Percentiles rank a stretch among this genome's conserved stretches.
phyloP scores from a whole-genome alignment of 2,888 invertebrate genomes.

The Entomobrya multifasciata region DNA sequence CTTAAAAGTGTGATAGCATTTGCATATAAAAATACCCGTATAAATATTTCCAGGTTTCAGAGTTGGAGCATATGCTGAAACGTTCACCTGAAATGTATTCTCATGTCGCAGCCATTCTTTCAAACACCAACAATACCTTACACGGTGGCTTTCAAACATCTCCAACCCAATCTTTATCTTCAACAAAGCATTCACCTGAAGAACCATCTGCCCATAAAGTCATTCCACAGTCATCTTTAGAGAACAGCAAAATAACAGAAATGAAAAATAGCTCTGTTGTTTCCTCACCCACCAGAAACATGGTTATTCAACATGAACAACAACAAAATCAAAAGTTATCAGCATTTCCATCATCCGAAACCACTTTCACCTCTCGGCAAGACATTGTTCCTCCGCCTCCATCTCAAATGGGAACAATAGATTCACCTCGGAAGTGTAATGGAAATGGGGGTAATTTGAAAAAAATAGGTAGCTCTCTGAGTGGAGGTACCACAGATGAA shows the following conservation, averaged over 20 bases:
- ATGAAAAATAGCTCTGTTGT: not conserved
- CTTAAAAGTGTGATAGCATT: not conserved
- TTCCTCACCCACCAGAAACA: constrained; percentile 25
- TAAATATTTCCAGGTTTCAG: constrained; percentile 60
- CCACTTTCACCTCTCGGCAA: constrained; percentile 7
- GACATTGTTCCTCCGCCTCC: not conserved
- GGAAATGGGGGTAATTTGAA: constrained; percentile 18
- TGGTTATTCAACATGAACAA: not conserved
- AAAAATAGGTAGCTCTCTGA: not conserved
- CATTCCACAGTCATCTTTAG: not conserved
- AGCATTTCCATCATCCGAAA: not conserved
- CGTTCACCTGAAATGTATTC: constrained; percentile 63
- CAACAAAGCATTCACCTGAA: constrained; percentile 5
- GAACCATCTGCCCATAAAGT: too few species aligned
- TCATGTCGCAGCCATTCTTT: constrained; percentile 47
- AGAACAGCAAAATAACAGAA: not conserved
- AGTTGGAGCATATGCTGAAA: constrained; percentile 73
- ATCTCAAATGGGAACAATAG: constrained; percentile 2
- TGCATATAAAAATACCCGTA: not conserved
- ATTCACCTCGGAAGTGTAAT: constrained; percentile 38
- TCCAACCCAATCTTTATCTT: constrained; percentile 23
- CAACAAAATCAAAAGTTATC: constrained; percentile 27
- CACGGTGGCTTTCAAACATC: not conserved
- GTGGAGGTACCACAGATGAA: constrained; percentile 14
- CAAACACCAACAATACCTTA: not conserved